Evolutionary conservation across 2,113 vertebrate genomes (phyloP), one percentile per base, ranked within the genome.

Genomic region (Oryzias curvinotus): DNA sequence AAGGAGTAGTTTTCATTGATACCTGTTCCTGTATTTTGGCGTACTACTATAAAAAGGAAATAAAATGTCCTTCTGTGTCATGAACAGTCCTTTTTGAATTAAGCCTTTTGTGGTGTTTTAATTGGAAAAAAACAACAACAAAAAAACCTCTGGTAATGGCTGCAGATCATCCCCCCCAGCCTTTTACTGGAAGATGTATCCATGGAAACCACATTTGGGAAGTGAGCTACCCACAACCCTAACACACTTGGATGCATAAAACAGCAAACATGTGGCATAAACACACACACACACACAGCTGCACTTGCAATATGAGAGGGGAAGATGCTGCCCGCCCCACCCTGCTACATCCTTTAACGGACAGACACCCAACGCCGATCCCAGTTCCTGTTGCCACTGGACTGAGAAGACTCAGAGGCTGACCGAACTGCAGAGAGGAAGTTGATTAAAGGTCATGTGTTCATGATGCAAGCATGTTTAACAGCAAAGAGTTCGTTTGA

Each of bases 141-240:
- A 25, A 25, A 25, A 5, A 6, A 10, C 15, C 25, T 10, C 46
- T 30, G 46, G 23, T 54, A 28, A 61, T 50, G 52, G 56, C 12
- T 58, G 26, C 49, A 18, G 19, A 52, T 44, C 23, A 14, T 1
- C 25, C 12, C 26, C 21, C 49, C 36, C 43, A 21, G 18, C 42
- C 57, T 26, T 55, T 55, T 45, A 50, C 53, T 47, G 50, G 55
- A 49, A 23, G 49, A 63, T 41, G 54, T 63, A 2, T 49, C 50
- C 58, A 47, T 77, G 59, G 50, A 41, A 59, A 58, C 53, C 43
- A 17, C 52, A 42, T 54, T 51, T 71, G 58, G 54, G 63, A 71
- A 69, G 54, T 60, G 52, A 48, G 28, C 54, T 46, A 28, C 30
- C 56, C 62, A 56, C 56, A 65, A 55, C 55, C 60, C 62, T 53